Base-by-base conservation (phyloP, 2,888 invertebrate species). In the Yponomeuta plumbellus region DNA sequence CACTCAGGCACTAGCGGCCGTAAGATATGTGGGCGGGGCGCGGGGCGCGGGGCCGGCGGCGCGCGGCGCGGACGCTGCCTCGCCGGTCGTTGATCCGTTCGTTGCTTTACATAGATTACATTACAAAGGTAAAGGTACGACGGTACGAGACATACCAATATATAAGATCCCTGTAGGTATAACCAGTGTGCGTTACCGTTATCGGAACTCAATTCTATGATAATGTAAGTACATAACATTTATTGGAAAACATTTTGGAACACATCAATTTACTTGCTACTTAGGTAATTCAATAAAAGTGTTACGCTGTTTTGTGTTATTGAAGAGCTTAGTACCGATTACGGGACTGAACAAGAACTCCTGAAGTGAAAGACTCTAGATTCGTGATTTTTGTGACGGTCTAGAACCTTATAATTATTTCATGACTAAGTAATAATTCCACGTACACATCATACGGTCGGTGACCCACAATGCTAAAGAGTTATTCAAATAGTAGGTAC, bases 231-330 rank as follows among this genome's bases (percentile, higher is more conserved):
- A 5, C 34, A 59, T n/a, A 73, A 80, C 81, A 82, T 75, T 75
- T 76, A 81, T 75, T 85, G 87, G 86, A 88, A 87, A 87, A 87
- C 86, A 71, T 83, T 83, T 71, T 86, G 86, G 88, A 88, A 89
- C 89, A 89, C 89, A 87, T 86, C 72, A 77, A 59, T 59, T 59
- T 21, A 56, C 17, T 56, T 4, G 56, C 20, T 56, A 34, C 34
- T 34, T 34, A 34, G 8, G 5, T 34, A 34, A 34, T 8, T 34
- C 2, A 2, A 2, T 26, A 34, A 8, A 8, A 10, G 34, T 34
- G 34, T 34, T 34, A 8, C 34, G 26, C 2, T 26, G 26, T 26
- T 1, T 26, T 26, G 26, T 34, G 34, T 34, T 34, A 34, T 8
- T 8, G 34, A 8, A 34, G 34, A 1, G 34, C 34, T 34, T 34